phyloP scores from a whole-genome alignment of 2,113 vertebrate species.

The human region GRCh38 chr6:145593001-145593500 shows the following conservation, averaged over 20 bases:
- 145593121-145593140: background rate
- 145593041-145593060: background rate
- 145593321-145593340: too few species aligned
- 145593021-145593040: too few species aligned
- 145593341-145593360: too few species aligned
- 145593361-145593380: background rate
- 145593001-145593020: background rate
- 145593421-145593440: background rate
- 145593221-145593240: background rate
- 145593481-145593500: background rate
- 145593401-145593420: background rate
- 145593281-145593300: too few species aligned
- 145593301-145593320: too few species aligned
- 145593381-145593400: background rate
- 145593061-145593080: background rate
- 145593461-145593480: background rate
- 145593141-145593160: background rate
- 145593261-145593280: background rate
- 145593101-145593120: background rate
- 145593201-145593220: background rate
- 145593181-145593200: background rate
- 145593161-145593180: background rate
- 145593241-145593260: background rate
- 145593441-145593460: background rate
- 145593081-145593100: background rate